phyloP scores from a whole-genome alignment of 2,113 vertebrate species.

The Axis porcinus region DNA sequence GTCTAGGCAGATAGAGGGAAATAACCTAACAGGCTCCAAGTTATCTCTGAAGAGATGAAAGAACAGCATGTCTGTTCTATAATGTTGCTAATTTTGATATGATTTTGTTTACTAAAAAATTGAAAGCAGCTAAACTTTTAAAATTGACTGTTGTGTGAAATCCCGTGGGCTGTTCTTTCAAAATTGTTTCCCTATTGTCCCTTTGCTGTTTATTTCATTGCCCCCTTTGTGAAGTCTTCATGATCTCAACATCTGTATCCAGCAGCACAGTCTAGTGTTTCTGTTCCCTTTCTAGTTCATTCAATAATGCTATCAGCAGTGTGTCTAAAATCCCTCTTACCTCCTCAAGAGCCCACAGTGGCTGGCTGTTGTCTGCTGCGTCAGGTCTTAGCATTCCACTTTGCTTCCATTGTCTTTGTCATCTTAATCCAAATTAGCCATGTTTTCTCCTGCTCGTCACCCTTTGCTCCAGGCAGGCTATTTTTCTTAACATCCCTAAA shows the following conservation, averaged over 20 bases:
- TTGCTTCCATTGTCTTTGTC: background rate
- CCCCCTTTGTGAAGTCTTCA: background rate
- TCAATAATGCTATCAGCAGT: background rate
- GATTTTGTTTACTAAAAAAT: background rate
- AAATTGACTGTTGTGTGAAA: background rate
- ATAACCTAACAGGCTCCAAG: background rate
- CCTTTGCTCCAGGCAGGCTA: background rate
- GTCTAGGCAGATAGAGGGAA: background rate
- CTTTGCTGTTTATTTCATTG: background rate
- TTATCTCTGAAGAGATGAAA: slow-evolving; percentile 31
- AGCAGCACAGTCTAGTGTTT: background rate
- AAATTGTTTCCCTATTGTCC: background rate
- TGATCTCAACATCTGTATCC: background rate
- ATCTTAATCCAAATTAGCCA: background rate
- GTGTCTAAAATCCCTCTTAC: background rate
- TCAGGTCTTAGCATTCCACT: background rate
- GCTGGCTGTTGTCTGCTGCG: background rate
- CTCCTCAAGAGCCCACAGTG: background rate
- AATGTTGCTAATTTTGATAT: background rate
- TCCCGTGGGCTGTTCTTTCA: background rate
- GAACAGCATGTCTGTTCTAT: slow-evolving; percentile 11
- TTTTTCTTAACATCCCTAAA: background rate
- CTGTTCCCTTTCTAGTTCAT: background rate
- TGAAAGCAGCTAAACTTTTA: background rate
- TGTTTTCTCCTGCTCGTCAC: background rate